Evolutionary conservation across 2,113 vertebrate species (phyloP).

Genomic region (Galeopterus variegatus): DNA sequence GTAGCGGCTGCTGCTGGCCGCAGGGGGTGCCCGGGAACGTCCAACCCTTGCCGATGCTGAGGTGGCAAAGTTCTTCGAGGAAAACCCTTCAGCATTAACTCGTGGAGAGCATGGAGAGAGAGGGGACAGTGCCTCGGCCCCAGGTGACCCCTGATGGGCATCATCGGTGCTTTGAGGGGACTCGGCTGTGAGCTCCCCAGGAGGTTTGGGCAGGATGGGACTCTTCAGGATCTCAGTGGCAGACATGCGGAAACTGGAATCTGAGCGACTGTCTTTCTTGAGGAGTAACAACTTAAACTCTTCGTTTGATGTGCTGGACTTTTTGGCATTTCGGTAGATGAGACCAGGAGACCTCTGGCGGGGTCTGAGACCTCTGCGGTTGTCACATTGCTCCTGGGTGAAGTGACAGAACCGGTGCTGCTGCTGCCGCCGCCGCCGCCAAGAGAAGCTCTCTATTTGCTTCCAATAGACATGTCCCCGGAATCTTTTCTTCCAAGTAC

Average conservation of each 20-base stretch:
- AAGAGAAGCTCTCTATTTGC: conserved; percentile 87
- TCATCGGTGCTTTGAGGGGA: conserved; percentile 88
- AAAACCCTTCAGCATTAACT: conserved; percentile 93
- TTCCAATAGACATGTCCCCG: conserved; percentile 89
- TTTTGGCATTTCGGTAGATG: conserved; percentile 96
- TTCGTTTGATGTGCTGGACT: conserved; percentile 97
- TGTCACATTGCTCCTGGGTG: conserved; percentile 79
- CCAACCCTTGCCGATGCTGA: conserved; percentile 92
- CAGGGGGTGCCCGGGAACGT: conserved; percentile 94
- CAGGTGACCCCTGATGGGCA: conserved; percentile 79
- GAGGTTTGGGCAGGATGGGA: conserved; percentile 93
- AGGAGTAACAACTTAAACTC: conserved; percentile 98
- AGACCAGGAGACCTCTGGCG: conserved; percentile 93
- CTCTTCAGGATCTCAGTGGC: conserved; percentile 98
- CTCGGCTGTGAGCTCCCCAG: conserved; percentile 88
- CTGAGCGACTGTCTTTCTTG: conserved; percentile 96
- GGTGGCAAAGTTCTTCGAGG: conserved; percentile 91
- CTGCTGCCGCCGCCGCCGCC: conserved; percentile 77
- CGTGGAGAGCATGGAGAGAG: conserved; percentile 91
- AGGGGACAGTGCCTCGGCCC: conserved; percentile 85
- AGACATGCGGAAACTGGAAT: conserved; percentile 97
- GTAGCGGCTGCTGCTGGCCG: conserved; percentile 97
- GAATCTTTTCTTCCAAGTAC: conserved; percentile 98
- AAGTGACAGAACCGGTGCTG: conserved; percentile 67
- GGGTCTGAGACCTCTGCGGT: no score